phyloP scores from a whole-genome alignment of 2,888 invertebrate species.

The Aplocera efformata region DNA sequence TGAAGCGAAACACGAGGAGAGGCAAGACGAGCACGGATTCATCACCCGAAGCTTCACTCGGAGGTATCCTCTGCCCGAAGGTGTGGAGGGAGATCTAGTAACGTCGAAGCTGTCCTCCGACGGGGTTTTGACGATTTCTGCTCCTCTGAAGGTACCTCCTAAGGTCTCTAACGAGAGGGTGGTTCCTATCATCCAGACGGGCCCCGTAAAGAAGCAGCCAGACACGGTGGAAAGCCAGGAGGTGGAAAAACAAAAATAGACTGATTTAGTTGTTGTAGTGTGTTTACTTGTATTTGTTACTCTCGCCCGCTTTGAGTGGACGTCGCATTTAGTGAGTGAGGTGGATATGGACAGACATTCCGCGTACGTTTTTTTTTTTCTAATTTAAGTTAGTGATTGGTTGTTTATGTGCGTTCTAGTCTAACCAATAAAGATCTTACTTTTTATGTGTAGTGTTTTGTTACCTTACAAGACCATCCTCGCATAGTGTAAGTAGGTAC shows the following conservation, averaged over 20 bases:
- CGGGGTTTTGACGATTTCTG: conserved; percentile 85
- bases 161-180: conserved; percentile 77
- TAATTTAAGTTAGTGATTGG: too few relatives aligned
- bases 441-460: too few relatives aligned
- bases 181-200: conserved; percentile 85
- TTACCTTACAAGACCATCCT: too few relatives aligned
- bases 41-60: conserved; percentile 87
- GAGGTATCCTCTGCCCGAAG: conserved; percentile 81
- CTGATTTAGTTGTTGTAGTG: conserved; percentile 8
- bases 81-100: conserved; percentile 81
- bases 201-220: conserved; percentile 75
- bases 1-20: conserved; percentile 90
- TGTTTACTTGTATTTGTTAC: too few relatives aligned
- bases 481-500: too few relatives aligned
- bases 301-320: too few relatives aligned
- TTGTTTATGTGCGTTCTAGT: too few relatives aligned
- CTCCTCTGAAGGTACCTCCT: conserved; percentile 77
- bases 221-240: conserved; percentile 25
- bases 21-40: conserved; percentile 87
- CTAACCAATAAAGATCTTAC: too few relatives aligned
- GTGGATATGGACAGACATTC: too few relatives aligned
- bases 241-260: conserved; percentile 8
- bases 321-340: too few relatives aligned
- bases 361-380: too few relatives aligned
- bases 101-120: conserved; percentile 87